Base-by-base conservation (phyloP, 2,888 invertebrate species). In the Cheilosia scutellata region DNA sequence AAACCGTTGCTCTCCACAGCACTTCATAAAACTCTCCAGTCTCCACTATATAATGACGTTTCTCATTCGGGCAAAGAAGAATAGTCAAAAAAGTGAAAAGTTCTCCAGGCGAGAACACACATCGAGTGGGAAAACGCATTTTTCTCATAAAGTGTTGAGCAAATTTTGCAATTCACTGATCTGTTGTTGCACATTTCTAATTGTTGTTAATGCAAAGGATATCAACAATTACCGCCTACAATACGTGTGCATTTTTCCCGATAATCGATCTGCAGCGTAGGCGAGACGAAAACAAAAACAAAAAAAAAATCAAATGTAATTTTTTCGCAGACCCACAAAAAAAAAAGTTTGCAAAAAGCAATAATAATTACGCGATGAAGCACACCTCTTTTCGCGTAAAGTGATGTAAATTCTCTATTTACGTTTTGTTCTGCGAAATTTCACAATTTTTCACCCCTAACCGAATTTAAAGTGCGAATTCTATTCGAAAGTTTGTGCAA, bases 201-300 rank as follows among this genome's bases (percentile, higher is more conserved):
- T 31, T 40, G 1, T 37, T 16, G 31, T 60, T 11, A 20, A 37
- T 40, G 16, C 29, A 29, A 63, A 16, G 16, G 25, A 11, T 33
- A 44, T 60, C 0, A 80, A 27, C 9, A 58, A 37, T 20, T n/a
- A 51, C 11, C 66, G 44, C 47, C 62, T 33, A 33, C 27, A 77
- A 63, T 72, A 82, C 27, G 55, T 62, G 51, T 60, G 42, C 49
- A 55, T 58, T 82, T 86, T 86, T 68, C 49, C 77, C 86, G 44
- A 86, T 77, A 86, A 86, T 86, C 86, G 76, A 86, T 86, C 57
- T 44, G 62, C 53, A 86, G 76, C 74, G 82, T 82, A 72, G 80
- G 75, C 79, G 84, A 79, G 80, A 86, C 86, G 72, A 76, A 86
- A 86, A 86, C 86, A 86, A 86, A 86, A 86, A 86, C 86, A 86